These are phyloP conservation scores for Melolontha melolontha DNA, from an alignment of 2,888 invertebrate genomes.

Conservation along the genomic window DNA sequence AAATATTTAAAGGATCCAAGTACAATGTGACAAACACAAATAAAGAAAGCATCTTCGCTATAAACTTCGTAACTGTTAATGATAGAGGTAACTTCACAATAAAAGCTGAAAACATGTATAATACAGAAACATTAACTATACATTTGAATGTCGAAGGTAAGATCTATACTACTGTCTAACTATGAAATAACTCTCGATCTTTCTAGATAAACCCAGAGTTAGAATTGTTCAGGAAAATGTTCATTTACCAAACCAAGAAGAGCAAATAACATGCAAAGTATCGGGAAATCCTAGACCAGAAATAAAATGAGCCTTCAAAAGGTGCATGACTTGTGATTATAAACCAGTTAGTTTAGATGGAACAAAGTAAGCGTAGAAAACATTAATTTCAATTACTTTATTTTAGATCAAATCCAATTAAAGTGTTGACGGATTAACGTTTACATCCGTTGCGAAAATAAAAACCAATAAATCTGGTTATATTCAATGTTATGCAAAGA, in stretches of 20 bases:
- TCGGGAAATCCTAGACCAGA: conserved; percentile 70
- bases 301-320: conserved; percentile 69
- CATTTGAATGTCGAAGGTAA: conserved; percentile 69
- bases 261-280: conserved; percentile 67
- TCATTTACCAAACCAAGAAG: conserved; percentile 64
- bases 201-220: conserved; percentile 68
- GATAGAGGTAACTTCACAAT: conserved; percentile 74
- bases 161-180: neutral
- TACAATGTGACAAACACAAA: conserved; percentile 51
- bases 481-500: conserved; percentile 65
- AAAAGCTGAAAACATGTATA: conserved; percentile 66
- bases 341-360: conserved; percentile 50
- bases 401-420: conserved; percentile 31
- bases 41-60: conserved; percentile 63
- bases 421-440: conserved; percentile 48
- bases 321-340: conserved; percentile 63
- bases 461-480: conserved; percentile 64
- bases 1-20: conserved; percentile 55
- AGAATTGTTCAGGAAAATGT: conserved; percentile 60
- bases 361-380: neutral
- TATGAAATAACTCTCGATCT: conserved; percentile 35
- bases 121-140: conserved; percentile 64
- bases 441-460: conserved; percentile 62
- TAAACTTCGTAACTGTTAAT: conserved; percentile 66
- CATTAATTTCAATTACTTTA: neutral